Conservation (phyloP, 2,888 invertebrate species). For the Eupithecia insigniata region DNA sequence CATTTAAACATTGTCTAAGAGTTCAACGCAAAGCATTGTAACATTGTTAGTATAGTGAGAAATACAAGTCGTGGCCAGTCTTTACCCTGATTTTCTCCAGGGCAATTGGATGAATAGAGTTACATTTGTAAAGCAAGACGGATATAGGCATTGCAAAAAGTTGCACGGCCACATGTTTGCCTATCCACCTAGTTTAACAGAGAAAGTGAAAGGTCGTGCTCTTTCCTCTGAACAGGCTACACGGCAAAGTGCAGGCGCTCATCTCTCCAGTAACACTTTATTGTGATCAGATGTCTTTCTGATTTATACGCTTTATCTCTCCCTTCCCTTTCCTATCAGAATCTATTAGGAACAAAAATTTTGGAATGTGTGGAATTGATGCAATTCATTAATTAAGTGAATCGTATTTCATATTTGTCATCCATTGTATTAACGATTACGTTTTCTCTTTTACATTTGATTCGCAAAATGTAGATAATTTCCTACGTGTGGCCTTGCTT, state of each 20-base stretch:
- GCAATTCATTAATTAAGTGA: conserved; percentile 38
- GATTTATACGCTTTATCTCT: conserved; percentile 46
- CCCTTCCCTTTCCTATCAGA: conserved; percentile 59
- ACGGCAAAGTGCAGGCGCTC: conserved; percentile 47
- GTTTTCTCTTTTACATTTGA: conserved; percentile 22
- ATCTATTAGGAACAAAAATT: conserved; percentile 36
- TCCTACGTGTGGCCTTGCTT: conserved; percentile 9
- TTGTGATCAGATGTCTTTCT: conserved; percentile 38
- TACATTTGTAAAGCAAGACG: conserved; percentile 39
- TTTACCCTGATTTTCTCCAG: conserved; percentile 4
- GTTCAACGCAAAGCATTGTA: not conserved
- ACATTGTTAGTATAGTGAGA: not conserved
- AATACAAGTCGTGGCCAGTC: not conserved
- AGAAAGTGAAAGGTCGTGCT: conserved; percentile 76
- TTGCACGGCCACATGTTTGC: conserved; percentile 50
- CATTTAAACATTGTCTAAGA: not conserved
- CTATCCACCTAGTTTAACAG: conserved; percentile 52
- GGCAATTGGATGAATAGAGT: conserved; percentile 24
- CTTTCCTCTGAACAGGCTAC: conserved; percentile 55
- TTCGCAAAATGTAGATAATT: conserved; percentile 14
- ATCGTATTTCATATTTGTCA: conserved; percentile 33
- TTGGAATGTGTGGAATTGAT: conserved; percentile 33
- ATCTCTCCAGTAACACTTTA: conserved; percentile 30
- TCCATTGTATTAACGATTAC: conserved; percentile 29
- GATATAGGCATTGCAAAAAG: conserved; percentile 53